Conservation (phyloP, 1,140 invertebrate genomes). For the Sycophaga agraensis region DNA sequence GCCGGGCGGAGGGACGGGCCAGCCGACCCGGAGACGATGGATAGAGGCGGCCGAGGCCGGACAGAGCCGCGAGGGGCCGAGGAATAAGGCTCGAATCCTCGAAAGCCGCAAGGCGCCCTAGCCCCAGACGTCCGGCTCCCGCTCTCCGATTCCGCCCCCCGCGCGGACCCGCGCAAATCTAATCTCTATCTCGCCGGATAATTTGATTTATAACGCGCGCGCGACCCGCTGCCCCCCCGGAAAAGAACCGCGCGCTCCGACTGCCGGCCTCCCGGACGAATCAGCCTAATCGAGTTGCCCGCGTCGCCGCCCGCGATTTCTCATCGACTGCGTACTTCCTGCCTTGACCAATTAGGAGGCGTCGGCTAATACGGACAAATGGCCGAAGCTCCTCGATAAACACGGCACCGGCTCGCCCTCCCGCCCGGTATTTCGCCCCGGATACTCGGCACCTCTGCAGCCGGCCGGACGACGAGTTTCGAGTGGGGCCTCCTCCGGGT, state of each 20-base stretch:
- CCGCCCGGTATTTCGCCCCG: not conserved
- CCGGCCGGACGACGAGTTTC: not conserved
- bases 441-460: no score
- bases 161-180: conserved; percentile 52
- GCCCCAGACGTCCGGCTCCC: conserved; percentile 28
- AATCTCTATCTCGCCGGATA: conserved; percentile 48
- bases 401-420: not conserved
- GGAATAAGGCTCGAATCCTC: conserved; percentile 36
- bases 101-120: conserved; percentile 40
- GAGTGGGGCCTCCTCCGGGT: no score
- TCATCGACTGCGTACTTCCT: conserved; percentile 12
- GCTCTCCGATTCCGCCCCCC: conserved; percentile 40
- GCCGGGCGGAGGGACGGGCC: conserved; percentile 30
- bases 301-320: conserved; percentile 43
- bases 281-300: conserved; percentile 26
- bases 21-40: conserved; percentile 33
- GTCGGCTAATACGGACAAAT: conserved; percentile 13
- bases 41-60: conserved; percentile 33
- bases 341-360: not conserved
- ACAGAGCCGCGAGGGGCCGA: conserved; percentile 26
- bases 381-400: not conserved
- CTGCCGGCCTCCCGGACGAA: conserved; percentile 6
- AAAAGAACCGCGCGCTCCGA: conserved; percentile 24
- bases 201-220: conserved; percentile 55
- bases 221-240: conserved; percentile 19